Percentiles rank a stretch among this genome's conserved stretches.
phyloP scores from a whole-genome alignment of 1,140 invertebrate species.

The Campoletis sonorensis region DNA sequence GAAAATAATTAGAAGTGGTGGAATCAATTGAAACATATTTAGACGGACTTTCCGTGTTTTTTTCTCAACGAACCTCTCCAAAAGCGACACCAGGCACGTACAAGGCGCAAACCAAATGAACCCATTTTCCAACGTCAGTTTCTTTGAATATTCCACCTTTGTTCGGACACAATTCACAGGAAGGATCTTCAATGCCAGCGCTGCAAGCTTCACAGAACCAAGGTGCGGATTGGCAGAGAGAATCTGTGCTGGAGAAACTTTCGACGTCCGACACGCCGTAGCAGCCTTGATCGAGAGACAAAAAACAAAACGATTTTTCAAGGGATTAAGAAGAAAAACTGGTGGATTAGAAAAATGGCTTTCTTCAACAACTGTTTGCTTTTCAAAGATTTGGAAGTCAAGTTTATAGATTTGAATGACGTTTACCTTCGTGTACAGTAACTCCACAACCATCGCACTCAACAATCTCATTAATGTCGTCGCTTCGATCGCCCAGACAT shows the following conservation, averaged over 20 bases:
- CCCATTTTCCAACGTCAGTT: constrained; percentile 97
- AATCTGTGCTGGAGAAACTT: constrained; percentile 93
- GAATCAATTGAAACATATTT: too few species aligned
- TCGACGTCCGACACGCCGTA: constrained; percentile 96
- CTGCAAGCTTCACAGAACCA: constrained; percentile 99
- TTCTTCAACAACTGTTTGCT: too few species aligned
- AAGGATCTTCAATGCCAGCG: constrained; percentile 90
- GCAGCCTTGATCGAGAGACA: constrained; percentile 80
- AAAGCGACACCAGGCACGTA: constrained; percentile 98
- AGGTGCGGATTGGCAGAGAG: constrained; percentile 94
- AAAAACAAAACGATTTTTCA: too few species aligned
- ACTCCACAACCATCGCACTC: constrained; percentile 98
- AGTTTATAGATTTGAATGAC: too few species aligned
- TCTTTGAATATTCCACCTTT: constrained; percentile 96
- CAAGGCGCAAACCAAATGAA: constrained; percentile 97
- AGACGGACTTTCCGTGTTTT: too few species aligned
- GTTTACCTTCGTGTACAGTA: constrained; percentile 93
- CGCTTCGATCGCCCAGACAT: constrained; percentile 94
- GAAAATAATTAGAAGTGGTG: too few species aligned
- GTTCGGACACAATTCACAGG: constrained; percentile 90
- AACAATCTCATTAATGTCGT: constrained; percentile 96
- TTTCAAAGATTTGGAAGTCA: too few species aligned
- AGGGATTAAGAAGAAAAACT: too few species aligned
- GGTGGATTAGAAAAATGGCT: too few species aligned
- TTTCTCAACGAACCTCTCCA: constrained; percentile 81